A percentile compares a stretch with the other conserved stretches of the same genome.
These are phyloP conservation scores for Nephrotoma flavescens DNA, from an alignment of 2,888 invertebrate species.

Conservation along the genomic window DNA sequence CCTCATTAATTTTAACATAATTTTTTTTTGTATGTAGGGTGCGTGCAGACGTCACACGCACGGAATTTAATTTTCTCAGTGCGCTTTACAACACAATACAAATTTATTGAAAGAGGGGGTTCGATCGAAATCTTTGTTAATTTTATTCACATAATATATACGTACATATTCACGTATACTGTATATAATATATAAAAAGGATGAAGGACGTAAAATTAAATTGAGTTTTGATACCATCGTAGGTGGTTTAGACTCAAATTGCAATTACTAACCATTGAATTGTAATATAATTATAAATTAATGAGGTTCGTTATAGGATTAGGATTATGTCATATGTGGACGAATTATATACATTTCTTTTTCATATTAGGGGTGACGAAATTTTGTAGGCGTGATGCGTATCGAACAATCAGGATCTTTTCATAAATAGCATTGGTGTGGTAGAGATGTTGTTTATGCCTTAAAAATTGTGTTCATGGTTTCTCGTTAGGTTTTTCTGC, in stretches of 20 bases:
- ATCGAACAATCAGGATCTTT: no score
- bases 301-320: background rate
- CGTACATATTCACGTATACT: no score
- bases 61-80: background rate
- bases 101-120: background rate
- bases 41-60: background rate
- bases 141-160: no score
- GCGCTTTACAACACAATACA: background rate
- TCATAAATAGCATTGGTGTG: no score
- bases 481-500: no score
- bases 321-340: background rate
- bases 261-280: background rate
- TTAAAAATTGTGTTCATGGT: no score
- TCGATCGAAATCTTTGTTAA: background rate
- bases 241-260: background rate
- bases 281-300: background rate
- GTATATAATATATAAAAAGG: background rate
- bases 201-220: background rate
- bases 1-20: background rate
- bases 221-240: background rate
- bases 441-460: no score
- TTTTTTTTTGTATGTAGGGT: background rate
- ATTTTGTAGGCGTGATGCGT: background rate
- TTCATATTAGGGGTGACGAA: background rate
- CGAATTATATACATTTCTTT: background rate